phyloP scores from a whole-genome alignment of 2,113 vertebrate genomes.

The Myanophis thanlyinensis region DNA sequence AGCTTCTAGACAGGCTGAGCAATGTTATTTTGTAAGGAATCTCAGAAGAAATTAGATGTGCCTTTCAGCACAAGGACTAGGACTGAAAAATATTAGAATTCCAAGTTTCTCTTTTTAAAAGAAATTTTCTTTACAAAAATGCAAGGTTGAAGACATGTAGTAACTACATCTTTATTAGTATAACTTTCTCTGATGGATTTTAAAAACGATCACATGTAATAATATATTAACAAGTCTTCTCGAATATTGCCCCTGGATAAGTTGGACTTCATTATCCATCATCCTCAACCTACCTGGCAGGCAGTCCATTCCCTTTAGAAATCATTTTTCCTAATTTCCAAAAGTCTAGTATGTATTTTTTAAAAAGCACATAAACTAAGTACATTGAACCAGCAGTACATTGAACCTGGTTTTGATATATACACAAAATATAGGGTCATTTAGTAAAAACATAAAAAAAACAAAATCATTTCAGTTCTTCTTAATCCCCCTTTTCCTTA shows the following conservation, averaged over 20 bases:
- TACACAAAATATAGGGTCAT: neutral
- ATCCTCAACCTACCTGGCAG: neutral
- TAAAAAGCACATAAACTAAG: neutral
- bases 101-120: neutral
- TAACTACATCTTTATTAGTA: neutral
- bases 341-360: neutral
- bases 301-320: neutral
- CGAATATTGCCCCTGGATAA: neutral
- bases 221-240: neutral
- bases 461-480: neutral
- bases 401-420: neutral
- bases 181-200: neutral
- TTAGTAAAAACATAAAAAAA: neutral
- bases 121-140: neutral
- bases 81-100: neutral
- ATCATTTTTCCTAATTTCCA: neutral
- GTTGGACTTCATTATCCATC: neutral
- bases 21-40: slow-evolving; percentile 18
- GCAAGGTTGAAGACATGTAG: neutral
- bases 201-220: neutral
- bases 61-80: neutral
- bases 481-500: neutral
- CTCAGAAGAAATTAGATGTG: slow-evolving; percentile 41
- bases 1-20: slow-evolving; percentile 30
- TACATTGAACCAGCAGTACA: neutral